Percentiles rank a stretch among this genome's conserved stretches.
Evolutionary conservation across 2,888 invertebrate species (phyloP).

Genomic region (Tinea trinotella): DNA sequence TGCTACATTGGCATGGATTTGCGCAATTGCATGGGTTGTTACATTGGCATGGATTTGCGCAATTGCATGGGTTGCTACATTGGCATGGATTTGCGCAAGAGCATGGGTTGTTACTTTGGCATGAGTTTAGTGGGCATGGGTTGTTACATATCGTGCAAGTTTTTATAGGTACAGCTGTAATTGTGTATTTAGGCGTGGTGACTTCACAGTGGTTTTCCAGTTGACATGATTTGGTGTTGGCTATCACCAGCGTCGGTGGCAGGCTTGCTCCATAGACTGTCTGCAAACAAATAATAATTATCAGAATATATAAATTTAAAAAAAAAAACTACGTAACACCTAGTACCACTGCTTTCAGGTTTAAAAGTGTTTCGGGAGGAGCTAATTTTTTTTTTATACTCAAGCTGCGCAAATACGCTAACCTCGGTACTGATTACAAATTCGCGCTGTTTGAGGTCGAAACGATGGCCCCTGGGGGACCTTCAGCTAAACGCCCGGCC

Average conservation of each 20-base stretch:
- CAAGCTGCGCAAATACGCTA: too few species aligned
- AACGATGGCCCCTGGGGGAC: too few species aligned
- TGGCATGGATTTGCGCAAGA: neutral
- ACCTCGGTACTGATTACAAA: too few species aligned
- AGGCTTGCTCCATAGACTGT: neutral
- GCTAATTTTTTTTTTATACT: too few species aligned
- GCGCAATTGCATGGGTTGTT: too few species aligned
- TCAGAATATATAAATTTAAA: neutral
- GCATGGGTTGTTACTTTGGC: neutral
- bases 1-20: too few species aligned
- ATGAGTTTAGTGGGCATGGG: neutral
- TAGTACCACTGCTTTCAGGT: too few species aligned
- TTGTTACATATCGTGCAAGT: neutral
- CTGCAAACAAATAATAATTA: neutral
- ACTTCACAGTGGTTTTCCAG: neutral
- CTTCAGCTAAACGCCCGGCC: too few species aligned
- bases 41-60: too few species aligned
- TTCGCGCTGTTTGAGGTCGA: too few species aligned
- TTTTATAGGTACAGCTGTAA: neutral
- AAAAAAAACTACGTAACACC: neutral
- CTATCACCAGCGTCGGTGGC: neutral
- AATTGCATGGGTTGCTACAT: too few species aligned
- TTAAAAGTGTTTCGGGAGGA: too few species aligned
- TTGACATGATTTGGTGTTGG: neutral
- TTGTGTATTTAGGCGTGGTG: neutral